Conservation (phyloP, 2,113 vertebrate species). For the Notothenia coriiceps region DNA sequence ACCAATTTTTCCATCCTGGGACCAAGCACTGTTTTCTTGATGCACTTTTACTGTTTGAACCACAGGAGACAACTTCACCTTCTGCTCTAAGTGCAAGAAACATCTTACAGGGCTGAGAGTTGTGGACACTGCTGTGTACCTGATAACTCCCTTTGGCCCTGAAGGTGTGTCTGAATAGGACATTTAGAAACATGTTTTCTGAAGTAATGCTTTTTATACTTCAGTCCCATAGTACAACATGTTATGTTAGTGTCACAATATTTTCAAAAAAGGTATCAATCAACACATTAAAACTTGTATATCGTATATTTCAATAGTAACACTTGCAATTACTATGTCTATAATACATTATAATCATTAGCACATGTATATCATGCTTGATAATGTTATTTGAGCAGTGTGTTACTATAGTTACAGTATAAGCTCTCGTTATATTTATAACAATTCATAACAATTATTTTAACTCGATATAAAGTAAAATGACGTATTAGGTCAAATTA, state of each 20-base stretch:
- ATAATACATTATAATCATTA: no score
- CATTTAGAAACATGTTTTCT: neutral
- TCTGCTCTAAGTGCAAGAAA: constrained; percentile 12
- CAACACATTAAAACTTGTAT: neutral
- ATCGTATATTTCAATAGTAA: no score
- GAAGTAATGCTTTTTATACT: neutral
- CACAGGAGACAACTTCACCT: constrained; percentile 24
- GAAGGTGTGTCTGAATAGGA: constrained; percentile 12
- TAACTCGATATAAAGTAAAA: no score
- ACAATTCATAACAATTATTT: no score
- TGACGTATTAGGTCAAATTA: no score
- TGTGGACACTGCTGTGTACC: constrained; percentile 19
- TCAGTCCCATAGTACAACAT: neutral
- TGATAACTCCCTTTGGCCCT: neutral
- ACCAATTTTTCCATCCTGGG: constrained; percentile 3
- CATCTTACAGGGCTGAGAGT: constrained; percentile 25
- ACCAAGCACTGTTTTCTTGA: neutral
- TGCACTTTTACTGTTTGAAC: constrained; percentile 20
- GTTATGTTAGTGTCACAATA: neutral
- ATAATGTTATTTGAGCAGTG: no score
- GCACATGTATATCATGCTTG: no score
- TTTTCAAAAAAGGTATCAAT: neutral
- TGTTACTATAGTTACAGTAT: no score
- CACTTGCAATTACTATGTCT: no score
- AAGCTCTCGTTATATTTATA: no score